These are phyloP conservation scores for Pterois miles DNA, from an alignment of 2,797 vertebrate genomes.

Conservation along the genomic window DNA sequence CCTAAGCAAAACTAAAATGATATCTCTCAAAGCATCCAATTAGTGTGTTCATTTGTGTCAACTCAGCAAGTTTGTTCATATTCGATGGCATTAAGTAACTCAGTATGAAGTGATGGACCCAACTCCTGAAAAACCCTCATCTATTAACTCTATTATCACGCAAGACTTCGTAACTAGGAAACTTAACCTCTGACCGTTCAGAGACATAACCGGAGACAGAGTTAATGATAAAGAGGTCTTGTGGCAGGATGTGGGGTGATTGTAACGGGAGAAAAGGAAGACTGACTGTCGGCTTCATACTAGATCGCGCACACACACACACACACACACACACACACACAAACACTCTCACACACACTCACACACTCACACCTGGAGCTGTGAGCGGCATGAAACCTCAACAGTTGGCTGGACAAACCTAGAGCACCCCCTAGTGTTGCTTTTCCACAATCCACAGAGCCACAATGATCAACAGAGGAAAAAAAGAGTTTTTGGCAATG, in stretches of 20 bases:
- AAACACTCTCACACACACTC: not conserved
- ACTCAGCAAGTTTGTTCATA: constrained; percentile 68
- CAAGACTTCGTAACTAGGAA: constrained; percentile 64
- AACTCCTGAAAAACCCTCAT: constrained; percentile 57
- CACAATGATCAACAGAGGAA: not conserved
- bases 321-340: constrained; percentile 8
- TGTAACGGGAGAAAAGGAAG: constrained; percentile 14
- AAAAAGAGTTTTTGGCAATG: constrained; percentile 7
- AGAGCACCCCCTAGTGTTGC: constrained; percentile 79
- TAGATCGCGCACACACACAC: constrained; percentile 17
- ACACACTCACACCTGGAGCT: constrained; percentile 8
- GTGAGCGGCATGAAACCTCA: constrained; percentile 21
- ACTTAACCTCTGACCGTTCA: constrained; percentile 63
- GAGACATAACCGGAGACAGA: constrained; percentile 31
- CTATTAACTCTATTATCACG: constrained; percentile 72
- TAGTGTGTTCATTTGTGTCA: constrained; percentile 51
- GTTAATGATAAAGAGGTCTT: constrained; percentile 77
- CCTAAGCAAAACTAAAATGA: constrained; percentile 45
- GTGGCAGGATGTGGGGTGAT: constrained; percentile 60
- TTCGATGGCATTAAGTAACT: constrained; percentile 61
- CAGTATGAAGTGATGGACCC: constrained; percentile 51
- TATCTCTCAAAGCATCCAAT: constrained; percentile 58
- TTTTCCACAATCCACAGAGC: constrained; percentile 41
- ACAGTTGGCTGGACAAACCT: constrained; percentile 72
- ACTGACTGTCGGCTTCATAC: constrained; percentile 45